These are phyloP conservation scores for Julus scandinavius DNA, from an alignment of 2,888 invertebrate species.

Conservation along the genomic window DNA sequence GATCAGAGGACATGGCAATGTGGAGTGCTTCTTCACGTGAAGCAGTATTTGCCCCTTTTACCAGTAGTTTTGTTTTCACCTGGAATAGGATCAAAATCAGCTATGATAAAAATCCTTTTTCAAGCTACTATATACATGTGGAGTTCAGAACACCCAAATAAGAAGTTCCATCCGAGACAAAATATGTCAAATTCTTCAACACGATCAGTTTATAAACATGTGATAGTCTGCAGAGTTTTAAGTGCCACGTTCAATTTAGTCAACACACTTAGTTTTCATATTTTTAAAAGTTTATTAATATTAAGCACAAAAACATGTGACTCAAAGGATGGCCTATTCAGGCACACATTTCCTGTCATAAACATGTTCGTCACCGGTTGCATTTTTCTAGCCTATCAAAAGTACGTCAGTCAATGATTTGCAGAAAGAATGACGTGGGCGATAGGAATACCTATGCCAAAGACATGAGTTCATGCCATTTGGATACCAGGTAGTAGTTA, in stretches of 20 bases:
- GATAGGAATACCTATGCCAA: not conserved
- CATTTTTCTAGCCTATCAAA: not conserved
- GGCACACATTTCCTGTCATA: not conserved
- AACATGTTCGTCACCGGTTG: not conserved
- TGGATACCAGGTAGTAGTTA: no score
- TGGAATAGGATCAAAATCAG: not conserved
- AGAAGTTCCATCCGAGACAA: not conserved
- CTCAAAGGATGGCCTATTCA: not conserved
- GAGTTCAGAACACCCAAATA: no score
- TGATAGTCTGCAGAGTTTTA: not conserved
- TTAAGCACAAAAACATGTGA: not conserved
- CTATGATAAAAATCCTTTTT: no score
- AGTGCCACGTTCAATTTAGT: not conserved
- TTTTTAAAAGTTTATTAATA: not conserved
- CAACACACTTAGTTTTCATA: not conserved
- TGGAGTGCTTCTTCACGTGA: not conserved
- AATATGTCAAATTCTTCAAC: not conserved
- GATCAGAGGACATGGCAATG: not conserved
- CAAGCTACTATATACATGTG: no score
- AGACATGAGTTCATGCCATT: not conserved
- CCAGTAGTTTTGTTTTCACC: not conserved
- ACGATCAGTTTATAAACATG: not conserved
- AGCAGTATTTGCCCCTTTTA: not conserved
- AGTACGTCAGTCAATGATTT: not conserved
- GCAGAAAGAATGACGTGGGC: not conserved